Evolutionary conservation across 2,797 vertebrate species (phyloP).

Genomic region (Pantherophis vulpinus): DNA sequence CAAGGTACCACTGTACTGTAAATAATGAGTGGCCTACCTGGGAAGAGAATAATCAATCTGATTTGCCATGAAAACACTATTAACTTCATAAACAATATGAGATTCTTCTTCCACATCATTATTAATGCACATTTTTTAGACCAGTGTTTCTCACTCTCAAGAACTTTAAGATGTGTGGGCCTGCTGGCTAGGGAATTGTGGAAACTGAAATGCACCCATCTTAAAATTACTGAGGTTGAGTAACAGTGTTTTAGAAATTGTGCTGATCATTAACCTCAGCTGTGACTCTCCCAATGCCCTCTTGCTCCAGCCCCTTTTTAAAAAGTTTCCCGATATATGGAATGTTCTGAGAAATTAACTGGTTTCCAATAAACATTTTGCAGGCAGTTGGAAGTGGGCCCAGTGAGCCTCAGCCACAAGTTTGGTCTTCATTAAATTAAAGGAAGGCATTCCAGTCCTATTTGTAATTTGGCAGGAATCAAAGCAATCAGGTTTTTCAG

Average conservation of each 20-base stretch:
- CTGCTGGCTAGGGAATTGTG: background rate
- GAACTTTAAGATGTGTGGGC: background rate
- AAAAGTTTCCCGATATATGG: background rate
- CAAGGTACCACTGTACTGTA: background rate
- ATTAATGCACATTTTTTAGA: background rate
- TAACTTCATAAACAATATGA: background rate
- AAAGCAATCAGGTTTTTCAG: background rate
- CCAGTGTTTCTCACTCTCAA: background rate
- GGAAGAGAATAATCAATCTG: background rate
- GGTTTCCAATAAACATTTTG: background rate
- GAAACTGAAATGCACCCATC: background rate
- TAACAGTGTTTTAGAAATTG: background rate
- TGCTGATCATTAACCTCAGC: background rate
- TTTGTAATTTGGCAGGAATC: slow-evolving; percentile 4
- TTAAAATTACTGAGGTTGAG: background rate
- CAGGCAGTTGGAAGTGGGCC: background rate
- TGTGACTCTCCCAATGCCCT: background rate
- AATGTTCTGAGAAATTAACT: background rate
- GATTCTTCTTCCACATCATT: background rate
- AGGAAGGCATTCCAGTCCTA: background rate
- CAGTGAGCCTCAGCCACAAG: background rate
- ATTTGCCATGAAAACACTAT: background rate
- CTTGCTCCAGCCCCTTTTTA: background rate
- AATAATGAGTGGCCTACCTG: background rate
- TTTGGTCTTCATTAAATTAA: background rate